Conservation (phyloP, 2,797 vertebrate genomes). For the Morelia viridis region DNA sequence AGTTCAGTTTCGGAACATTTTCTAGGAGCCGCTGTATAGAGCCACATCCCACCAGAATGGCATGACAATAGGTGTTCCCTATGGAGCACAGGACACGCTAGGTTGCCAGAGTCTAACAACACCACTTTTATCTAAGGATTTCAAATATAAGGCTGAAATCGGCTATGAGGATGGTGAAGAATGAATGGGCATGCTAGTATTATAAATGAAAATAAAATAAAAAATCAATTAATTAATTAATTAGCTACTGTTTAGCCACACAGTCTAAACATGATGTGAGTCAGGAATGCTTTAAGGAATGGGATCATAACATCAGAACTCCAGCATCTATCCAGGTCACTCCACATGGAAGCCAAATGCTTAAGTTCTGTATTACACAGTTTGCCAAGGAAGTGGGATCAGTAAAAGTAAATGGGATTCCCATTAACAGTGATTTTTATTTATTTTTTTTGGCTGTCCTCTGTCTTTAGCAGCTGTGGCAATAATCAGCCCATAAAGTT, state of each 20-base stretch:
- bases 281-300: not conserved
- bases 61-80: constrained; percentile 28
- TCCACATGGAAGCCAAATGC: too few species aligned
- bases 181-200: constrained; percentile 15
- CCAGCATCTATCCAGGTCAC: not conserved
- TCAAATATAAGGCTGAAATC: constrained; percentile 24
- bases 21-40: constrained; percentile 5
- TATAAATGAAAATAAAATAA: too few species aligned
- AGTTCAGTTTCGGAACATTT: constrained; percentile 14
- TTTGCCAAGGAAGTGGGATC: too few species aligned
- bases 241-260: constrained; percentile 1
- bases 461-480: too few species aligned
- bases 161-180: constrained; percentile 12
- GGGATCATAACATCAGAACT: not conserved
- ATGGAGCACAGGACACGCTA: constrained; percentile 23
- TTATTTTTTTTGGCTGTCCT: too few species aligned
- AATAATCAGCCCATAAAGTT: too few species aligned
- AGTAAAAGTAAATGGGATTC: not conserved
- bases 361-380: not conserved
- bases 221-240: constrained; percentile 7
- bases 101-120: not conserved
- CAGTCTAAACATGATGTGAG: not conserved
- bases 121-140: constrained; percentile 36
- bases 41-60: constrained; percentile 26
- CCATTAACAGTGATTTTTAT: too few species aligned